These are phyloP conservation scores for Psilopogon haemacephalus DNA, from an alignment of 2,113 vertebrate species.

Conservation along the genomic window DNA sequence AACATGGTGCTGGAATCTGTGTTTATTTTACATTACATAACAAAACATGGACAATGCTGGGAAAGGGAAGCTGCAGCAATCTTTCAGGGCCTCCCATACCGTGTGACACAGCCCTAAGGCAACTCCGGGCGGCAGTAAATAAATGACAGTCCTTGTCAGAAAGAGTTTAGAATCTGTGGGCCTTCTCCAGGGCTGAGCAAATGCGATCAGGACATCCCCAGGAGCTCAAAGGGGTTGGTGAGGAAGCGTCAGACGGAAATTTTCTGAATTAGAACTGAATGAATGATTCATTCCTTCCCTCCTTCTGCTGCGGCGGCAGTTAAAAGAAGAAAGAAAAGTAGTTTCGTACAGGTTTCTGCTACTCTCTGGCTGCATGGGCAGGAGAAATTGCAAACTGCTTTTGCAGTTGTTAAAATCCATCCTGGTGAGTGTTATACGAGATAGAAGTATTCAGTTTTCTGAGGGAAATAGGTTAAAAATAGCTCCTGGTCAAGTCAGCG, in stretches of 20 bases:
- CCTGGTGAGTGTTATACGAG: not conserved
- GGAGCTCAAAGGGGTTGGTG: not conserved
- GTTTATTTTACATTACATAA: conserved; percentile 48
- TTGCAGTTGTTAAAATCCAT: not conserved
- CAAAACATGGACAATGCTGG: conserved; percentile 15
- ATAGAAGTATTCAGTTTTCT: not conserved
- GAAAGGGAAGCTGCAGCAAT: conserved; percentile 17
- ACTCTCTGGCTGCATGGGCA: not conserved
- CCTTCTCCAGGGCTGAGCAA: conserved; percentile 27
- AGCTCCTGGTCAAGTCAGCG: not conserved
- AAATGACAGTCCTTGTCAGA: conserved; percentile 57
- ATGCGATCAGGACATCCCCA: not conserved
- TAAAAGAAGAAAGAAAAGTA: not conserved
- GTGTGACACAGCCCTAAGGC: conserved; percentile 40
- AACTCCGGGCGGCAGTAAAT: conserved; percentile 40
- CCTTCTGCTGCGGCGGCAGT: not conserved
- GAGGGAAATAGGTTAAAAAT: not conserved
- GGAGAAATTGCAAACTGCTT: not conserved
- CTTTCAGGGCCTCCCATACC: conserved; percentile 18
- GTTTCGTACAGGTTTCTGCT: not conserved
- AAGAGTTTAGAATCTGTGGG: conserved; percentile 36
- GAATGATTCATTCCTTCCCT: not conserved
- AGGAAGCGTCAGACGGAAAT: not conserved
- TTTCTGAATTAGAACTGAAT: conserved; percentile 13
- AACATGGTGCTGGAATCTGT: not conserved